Evolutionary conservation across 2,797 vertebrate genomes (phyloP), one percentile per base, ranked within the genome.

Genomic region (Pangasius djambal): DNA sequence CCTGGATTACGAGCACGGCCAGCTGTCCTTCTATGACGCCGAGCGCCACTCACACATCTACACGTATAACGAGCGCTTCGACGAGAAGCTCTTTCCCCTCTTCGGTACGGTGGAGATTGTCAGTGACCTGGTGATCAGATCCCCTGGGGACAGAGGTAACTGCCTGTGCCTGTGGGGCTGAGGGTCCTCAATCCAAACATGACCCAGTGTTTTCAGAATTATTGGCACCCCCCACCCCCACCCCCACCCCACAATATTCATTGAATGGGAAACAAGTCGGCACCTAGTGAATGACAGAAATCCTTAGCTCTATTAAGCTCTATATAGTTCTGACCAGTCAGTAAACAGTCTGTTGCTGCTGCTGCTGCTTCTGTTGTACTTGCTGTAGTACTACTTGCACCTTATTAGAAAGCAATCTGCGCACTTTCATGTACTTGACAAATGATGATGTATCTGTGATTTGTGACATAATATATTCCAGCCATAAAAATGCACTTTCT

Each of bases 21-120:
- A 97, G 93, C 93, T 97, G 92, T 96, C 96, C 90, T 97, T 96
- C 93, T 97, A 97, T 22, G 94, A 97, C 22, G 94, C 92, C 57
- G 96, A 96, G 79, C 94, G 89, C 55, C 95, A 81, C 83, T 85
- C 94, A 44, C 96, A 97, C 92, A 96, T 97, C 93, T 97, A 95
- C 93, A 97, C 96, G 88, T 97, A 96, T 92, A 96, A 95, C 0
- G 94, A 97, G 94, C 91, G 89, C 90, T 96, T 96, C 75, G 48
- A 55, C 0, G 96, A 97, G 90, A 96, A 92, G 93, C 94, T 97
- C 86, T 97, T 94, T 91, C 96, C 96, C 0, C 86, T 97, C 88
- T 97, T 97, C 40, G 96, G 96, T 1, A 97, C 96, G 0, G 95
- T 96, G 90, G 96, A 97, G 93, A 96, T 97, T 67, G 78, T 93